Evolutionary conservation across 2,113 vertebrate species (phyloP), one percentile per base, ranked within the genome.

Genomic region (Neolamprologus falcicula): DNA sequence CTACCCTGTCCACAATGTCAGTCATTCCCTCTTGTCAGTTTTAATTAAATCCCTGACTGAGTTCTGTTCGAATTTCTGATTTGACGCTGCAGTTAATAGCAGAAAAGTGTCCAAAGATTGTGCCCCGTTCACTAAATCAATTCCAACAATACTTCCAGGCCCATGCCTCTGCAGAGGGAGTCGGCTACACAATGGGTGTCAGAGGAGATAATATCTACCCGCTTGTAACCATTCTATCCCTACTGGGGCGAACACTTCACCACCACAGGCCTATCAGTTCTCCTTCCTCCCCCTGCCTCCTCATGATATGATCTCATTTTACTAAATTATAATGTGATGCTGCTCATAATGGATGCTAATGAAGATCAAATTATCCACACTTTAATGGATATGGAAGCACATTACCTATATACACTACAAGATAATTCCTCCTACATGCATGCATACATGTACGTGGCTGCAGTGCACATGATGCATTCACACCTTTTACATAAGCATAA

Each of bases 41-140:
- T 96, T 95, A 95, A 96, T 96, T 95, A 96, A 97, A 96, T 95
- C 94, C 92, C 92, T 73, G 86, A 89, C 92, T 88, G 89, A 94
- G 86, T 91, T 93, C 93, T 93, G 90, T 96, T 96, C 57, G 71
- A 88, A 91, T 93, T 94, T 95, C 93, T 89, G 92, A 95, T 94
- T 94, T 92, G 89, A 88, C 93, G 93, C 90, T 14, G 33, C 84
- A 89, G 93, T 96, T 94, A 91, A 95, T 95, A 92, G 90, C 85
- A 68, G 89, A 83, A 91, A 93, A 96, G 90, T 91, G 89, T 94
- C 91, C 92, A 95, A 93, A 94, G 93, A 96, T 95, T 87, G 87
- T 93, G 81, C 81, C 63, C 66, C 45, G 79, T 94, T 96, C 90
- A 35, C 93, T 92, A 92, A 96, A 96, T 95, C 93, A 84, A 94